Base-by-base conservation (phyloP, 2,888 invertebrate genomes). In the Eristalis tenax region DNA sequence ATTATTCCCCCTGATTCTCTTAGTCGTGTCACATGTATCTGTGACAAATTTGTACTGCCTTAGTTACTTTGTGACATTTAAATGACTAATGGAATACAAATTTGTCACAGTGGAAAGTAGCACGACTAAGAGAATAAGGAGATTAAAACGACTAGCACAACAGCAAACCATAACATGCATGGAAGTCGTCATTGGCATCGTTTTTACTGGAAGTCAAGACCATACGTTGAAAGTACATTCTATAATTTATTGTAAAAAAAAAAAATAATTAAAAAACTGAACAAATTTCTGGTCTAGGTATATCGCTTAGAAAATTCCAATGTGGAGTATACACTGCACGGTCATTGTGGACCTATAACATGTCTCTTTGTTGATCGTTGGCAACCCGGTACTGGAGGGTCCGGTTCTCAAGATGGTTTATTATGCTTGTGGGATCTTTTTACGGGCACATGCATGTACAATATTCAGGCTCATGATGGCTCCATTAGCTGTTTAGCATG, bases 341-440 rank as follows among this genome's bases (percentile, higher is more conserved):
- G 99, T 0, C 99, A 99, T 93, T 97, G 96, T 91, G 98, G 98
- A 2, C 98, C 98, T 1, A 97, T 99, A 89, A 98, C 98, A 6
- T 97, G 97, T 90, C 95, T 98, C 63, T 98, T 97, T 93, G 97
- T 99, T 82, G 99, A 99, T 93, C 96, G 96, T 92, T 95, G 97
- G 91, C 96, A 96, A 89, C 96, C 97, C 0, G 96, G 96, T 89
- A 97, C 97, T 64, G 96, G 97, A 1, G 97, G 97, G 38, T 98
- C 98, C 91, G 99, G 98, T 2, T 98, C 98, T 13, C 98, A 98
- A 92, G 98, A 99, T 92, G 98, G 99, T 0, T 94, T 97, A 89
- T 94, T 99, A 0, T 98, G 98, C 91, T 96, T 99, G 1, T 99
- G 99, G 99, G 98, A 99, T 94, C 94, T 99, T 43, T 95, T 97